Evolutionary conservation across 2,888 invertebrate species (phyloP).

Genomic region (Drosophila silvestris): DNA sequence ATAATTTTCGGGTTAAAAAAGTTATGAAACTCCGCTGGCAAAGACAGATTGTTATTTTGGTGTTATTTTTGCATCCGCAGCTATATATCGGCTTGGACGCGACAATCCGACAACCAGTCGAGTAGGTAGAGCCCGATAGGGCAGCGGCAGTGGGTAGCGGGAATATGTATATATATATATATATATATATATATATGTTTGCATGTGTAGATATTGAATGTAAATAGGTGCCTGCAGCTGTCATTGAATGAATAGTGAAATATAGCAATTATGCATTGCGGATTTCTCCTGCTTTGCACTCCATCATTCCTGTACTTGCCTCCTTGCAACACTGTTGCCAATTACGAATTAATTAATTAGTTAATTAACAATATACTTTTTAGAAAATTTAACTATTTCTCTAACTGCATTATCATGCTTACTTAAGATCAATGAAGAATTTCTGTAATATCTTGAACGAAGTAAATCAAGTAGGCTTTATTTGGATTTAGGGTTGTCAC

Average conservation of each 20-base stretch:
- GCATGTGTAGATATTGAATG: background rate
- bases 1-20: background rate
- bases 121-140: background rate
- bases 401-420: background rate
- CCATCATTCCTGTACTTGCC: background rate
- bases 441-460: background rate
- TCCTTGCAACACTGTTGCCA: background rate
- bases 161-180: background rate
- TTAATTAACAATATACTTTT: background rate
- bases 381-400: background rate
- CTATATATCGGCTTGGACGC: background rate
- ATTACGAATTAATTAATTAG: background rate
- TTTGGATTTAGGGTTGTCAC: background rate
- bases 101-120: background rate
- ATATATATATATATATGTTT: background rate
- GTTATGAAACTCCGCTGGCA: background rate
- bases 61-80: background rate
- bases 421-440: background rate
- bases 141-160: background rate
- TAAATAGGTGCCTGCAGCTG: background rate
- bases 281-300: background rate
- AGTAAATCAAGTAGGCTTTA: constrained; percentile 8
- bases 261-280: background rate
- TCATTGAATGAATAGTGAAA: background rate
- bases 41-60: background rate